phyloP scores from a whole-genome alignment of 2,888 invertebrate species.

The Caenorhabditis afra region DNA sequence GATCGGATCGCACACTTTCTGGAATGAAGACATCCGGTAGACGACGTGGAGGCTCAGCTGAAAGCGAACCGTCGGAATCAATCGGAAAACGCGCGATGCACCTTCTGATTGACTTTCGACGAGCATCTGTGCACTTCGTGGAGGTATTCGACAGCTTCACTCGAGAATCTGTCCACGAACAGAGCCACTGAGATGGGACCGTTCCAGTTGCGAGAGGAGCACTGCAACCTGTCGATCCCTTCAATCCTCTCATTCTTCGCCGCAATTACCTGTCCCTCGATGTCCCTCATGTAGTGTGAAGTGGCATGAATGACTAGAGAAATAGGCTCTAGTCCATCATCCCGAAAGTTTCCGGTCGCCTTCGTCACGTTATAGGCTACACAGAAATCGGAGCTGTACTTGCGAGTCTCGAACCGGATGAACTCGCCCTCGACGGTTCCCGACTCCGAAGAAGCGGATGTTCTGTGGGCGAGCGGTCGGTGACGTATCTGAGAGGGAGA shows the following conservation, averaged over 20 bases:
- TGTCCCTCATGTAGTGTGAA: slow-evolving; percentile 58
- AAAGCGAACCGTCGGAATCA: too few species aligned
- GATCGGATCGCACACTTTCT: slow-evolving; percentile 52
- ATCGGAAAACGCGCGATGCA: too few species aligned
- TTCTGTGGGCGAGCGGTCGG: neutral
- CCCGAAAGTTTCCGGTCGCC: slow-evolving; percentile 51
- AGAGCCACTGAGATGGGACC: slow-evolving; percentile 69
- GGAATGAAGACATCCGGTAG: slow-evolving; percentile 61
- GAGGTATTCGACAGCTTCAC: slow-evolving; percentile 55
- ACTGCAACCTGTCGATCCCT: slow-evolving; percentile 30
- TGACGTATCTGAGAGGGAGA: slow-evolving; percentile 18
- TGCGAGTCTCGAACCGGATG: slow-evolving; percentile 40
- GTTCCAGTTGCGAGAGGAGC: slow-evolving; percentile 64
- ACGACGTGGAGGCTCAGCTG: slow-evolving; percentile 63
- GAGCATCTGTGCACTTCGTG: slow-evolving; percentile 59
- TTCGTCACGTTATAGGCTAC: slow-evolving; percentile 66
- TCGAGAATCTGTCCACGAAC: slow-evolving; percentile 62
- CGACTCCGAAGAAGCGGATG: slow-evolving; percentile 1
- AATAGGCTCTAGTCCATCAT: slow-evolving; percentile 66
- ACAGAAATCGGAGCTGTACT: slow-evolving; percentile 56
- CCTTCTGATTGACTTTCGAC: slow-evolving; percentile 59
- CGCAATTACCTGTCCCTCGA: slow-evolving; percentile 61
- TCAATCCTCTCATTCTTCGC: neutral
- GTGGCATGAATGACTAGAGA: slow-evolving; percentile 64
- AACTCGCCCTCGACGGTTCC: slow-evolving; percentile 24